These are phyloP conservation scores for Theonella swinhoei DNA, from an alignment of 37 sponge, comb jelly and placozoan species.

Conservation along the genomic window DNA sequence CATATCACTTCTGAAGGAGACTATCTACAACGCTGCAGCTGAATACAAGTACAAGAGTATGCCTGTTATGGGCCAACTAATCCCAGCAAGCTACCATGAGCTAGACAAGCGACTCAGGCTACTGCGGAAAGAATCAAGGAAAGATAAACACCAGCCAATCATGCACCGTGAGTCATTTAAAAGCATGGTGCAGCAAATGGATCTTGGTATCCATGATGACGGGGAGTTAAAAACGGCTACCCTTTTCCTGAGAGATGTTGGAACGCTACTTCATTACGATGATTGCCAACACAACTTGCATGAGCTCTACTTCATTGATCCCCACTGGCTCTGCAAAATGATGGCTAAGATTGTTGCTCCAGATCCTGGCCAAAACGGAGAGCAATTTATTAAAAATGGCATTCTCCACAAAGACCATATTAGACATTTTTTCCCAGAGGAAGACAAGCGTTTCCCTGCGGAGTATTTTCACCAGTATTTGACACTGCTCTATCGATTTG, in stretches of 20 bases:
- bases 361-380: constrained; percentile 38
- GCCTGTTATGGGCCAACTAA: constrained; percentile 56
- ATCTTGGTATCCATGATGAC: constrained; percentile 33
- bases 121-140: constrained; percentile 12
- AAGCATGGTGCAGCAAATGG: constrained; percentile 17
- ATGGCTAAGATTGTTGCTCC: constrained; percentile 71
- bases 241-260: constrained; percentile 52
- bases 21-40: constrained; percentile 57
- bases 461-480: constrained; percentile 63
- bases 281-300: constrained; percentile 51
- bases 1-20: constrained; percentile 17
- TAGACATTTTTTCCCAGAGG: constrained; percentile 5
- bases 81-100: constrained; percentile 61
- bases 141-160: constrained; percentile 19
- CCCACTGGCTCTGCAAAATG: constrained; percentile 75
- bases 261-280: constrained; percentile 69
- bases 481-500: constrained; percentile 69
- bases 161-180: constrained; percentile 39
- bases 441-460: constrained; percentile 48
- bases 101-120: constrained; percentile 19
- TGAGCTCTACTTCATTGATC: constrained; percentile 77
- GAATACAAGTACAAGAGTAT: constrained; percentile 15
- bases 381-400: constrained; percentile 62
- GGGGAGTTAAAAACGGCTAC: constrained; percentile 53
- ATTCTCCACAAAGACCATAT: constrained; percentile 49